These are phyloP conservation scores for Ernsta delagoae DNA, from an alignment of 2,888 invertebrate species.

Conservation along the genomic window DNA sequence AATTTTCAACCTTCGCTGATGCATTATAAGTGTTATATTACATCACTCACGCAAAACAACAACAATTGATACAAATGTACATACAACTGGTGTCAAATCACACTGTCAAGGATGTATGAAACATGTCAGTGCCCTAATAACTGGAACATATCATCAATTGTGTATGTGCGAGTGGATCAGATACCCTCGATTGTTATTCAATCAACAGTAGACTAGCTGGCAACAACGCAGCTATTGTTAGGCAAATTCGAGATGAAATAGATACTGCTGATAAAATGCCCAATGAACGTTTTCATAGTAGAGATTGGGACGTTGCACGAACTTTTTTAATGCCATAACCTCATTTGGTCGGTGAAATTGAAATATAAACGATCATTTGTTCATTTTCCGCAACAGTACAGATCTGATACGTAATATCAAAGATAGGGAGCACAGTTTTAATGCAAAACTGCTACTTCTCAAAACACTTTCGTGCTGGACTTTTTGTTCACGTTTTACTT, in stretches of 20 bases:
- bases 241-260: conserved; percentile 23
- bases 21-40: conserved; percentile 6
- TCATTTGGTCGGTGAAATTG: neutral
- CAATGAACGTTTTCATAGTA: conserved; percentile 1
- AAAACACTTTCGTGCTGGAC: conserved; percentile 6
- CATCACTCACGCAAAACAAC: conserved; percentile 2
- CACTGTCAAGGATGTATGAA: conserved; percentile 35
- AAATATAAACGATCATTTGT: neutral
- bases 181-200: conserved; percentile 32
- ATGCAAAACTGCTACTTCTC: conserved; percentile 3
- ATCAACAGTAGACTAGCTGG: conserved; percentile 24
- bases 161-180: conserved; percentile 13
- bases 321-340: neutral
- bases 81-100: conserved; percentile 29
- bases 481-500: conserved; percentile 7
- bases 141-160: conserved; percentile 26
- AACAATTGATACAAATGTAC: conserved; percentile 32
- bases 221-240: conserved; percentile 19
- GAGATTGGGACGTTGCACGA: neutral
- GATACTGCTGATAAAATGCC: conserved; percentile 1
- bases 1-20: conserved; percentile 17
- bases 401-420: neutral
- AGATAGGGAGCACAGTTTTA: neutral
- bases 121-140: conserved; percentile 28
- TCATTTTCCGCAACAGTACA: conserved; percentile 5